Percentiles rank a stretch among this genome's conserved stretches.
These are phyloP conservation scores for Sula dactylatra DNA, from an alignment of 2,113 vertebrate genomes.

Conservation along the genomic window DNA sequence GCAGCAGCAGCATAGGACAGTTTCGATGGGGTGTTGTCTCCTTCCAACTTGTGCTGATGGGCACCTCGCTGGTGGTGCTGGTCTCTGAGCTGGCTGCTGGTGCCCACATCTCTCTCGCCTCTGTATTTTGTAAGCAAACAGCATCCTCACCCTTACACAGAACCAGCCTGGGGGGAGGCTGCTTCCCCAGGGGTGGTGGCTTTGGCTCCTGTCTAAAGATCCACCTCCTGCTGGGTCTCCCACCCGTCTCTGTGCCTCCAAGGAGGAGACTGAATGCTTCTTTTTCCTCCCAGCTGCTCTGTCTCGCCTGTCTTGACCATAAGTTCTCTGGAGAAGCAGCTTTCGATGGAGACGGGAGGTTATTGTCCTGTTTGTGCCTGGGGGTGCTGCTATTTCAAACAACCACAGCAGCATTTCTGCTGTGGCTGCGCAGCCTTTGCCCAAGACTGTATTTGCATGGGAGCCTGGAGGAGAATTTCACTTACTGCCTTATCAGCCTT, in stretches of 20 bases:
- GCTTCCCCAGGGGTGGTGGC: neutral
- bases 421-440: neutral
- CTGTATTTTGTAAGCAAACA: neutral
- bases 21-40: neutral
- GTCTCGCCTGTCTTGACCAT: neutral
- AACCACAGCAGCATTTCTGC: neutral
- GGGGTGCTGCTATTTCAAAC: neutral
- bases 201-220: neutral
- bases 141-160: neutral
- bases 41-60: neutral
- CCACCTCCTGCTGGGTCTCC: neutral
- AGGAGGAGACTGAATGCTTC: neutral
- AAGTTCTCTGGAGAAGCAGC: neutral
- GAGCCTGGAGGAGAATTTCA: constrained; percentile 31
- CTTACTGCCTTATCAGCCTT: constrained; percentile 49
- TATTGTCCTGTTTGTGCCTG: neutral
- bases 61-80: neutral
- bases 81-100: neutral
- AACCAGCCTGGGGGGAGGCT: neutral
- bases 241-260: neutral
- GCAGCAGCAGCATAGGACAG: neutral
- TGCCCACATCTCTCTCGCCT: neutral
- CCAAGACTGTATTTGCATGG: neutral
- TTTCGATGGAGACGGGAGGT: neutral
- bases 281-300: neutral